These are phyloP conservation scores for Phymorhynchus buccinoides DNA, from an alignment of 1,140 invertebrate genomes.

Conservation along the genomic window DNA sequence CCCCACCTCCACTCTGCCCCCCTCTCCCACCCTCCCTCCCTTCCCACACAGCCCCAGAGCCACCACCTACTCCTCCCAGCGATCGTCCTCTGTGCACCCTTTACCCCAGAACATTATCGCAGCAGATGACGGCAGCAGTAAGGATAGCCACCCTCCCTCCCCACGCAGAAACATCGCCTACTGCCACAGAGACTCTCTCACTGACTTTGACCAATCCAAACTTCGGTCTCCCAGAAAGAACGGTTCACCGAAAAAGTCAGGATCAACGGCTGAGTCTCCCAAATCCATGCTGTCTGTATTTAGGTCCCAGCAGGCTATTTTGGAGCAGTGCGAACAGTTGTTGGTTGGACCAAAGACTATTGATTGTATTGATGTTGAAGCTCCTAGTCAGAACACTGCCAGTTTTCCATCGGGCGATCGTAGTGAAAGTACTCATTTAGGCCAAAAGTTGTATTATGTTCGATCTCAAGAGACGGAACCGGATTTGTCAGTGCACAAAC, in stretches of 20 bases:
- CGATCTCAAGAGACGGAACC: not conserved
- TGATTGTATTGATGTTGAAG: not conserved
- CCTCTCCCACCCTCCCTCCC: too few relatives aligned
- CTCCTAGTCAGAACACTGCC: not conserved
- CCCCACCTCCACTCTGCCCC: too few relatives aligned
- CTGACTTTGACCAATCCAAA: not conserved
- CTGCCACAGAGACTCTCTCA: not conserved
- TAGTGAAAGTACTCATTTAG: not conserved
- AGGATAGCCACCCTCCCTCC: not conserved
- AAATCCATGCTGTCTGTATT: not conserved
- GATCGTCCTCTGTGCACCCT: conserved; percentile 28
- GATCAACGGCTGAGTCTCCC: not conserved
- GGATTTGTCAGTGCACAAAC: not conserved
- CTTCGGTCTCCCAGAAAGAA: not conserved
- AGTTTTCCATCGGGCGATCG: not conserved
- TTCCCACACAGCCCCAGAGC: not conserved
- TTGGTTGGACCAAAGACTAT: not conserved
- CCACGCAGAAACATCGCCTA: not conserved
- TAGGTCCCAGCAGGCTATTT: not conserved
- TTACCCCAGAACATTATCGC: not conserved
- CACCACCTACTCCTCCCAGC: conserved; percentile 2
- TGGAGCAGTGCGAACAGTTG: not conserved
- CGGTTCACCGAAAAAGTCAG: not conserved
- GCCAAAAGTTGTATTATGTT: not conserved
- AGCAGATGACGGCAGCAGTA: not conserved